Conservation (phyloP, 2,888 invertebrate genomes). For the Vannuccia rotundouncinata region DNA sequence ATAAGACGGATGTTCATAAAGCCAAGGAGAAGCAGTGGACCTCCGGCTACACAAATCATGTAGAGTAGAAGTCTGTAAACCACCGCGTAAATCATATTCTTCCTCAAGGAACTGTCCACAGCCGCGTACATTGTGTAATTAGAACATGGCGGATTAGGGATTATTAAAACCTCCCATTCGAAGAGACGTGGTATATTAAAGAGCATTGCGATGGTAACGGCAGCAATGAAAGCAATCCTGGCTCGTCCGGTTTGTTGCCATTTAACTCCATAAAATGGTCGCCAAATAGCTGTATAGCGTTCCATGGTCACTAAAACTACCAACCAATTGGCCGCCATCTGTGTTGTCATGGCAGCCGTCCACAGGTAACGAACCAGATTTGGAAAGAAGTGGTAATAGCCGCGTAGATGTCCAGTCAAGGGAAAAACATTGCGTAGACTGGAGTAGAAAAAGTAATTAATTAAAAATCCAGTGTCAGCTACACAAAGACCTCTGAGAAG, state of each 20-base stretch:
- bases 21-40: constrained; percentile 33
- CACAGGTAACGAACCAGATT: constrained; percentile 48
- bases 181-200: constrained; percentile 44
- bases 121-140: constrained; percentile 30
- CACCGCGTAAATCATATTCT: constrained; percentile 27
- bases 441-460: constrained; percentile 49
- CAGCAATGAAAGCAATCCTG: constrained; percentile 27
- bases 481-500: constrained; percentile 53
- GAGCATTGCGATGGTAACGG: constrained; percentile 27
- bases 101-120: constrained; percentile 26
- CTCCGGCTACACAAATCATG: constrained; percentile 31
- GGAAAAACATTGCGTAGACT: constrained; percentile 46
- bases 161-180: constrained; percentile 39
- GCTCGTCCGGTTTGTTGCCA: constrained; percentile 18
- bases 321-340: constrained; percentile 42
- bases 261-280: constrained; percentile 39
- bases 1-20: constrained; percentile 38
- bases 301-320: constrained; percentile 42
- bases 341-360: constrained; percentile 41
- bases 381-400: constrained; percentile 45
- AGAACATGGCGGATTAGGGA: constrained; percentile 30
- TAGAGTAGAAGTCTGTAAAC: constrained; percentile 35
- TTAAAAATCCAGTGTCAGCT: constrained; percentile 53
- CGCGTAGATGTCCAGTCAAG: constrained; percentile 39
- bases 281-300: constrained; percentile 41